Percentiles rank a stretch among this genome's conserved stretches.
Evolutionary conservation across 2,888 invertebrate genomes (phyloP).

Genomic region (Trichacis sp.): DNA sequence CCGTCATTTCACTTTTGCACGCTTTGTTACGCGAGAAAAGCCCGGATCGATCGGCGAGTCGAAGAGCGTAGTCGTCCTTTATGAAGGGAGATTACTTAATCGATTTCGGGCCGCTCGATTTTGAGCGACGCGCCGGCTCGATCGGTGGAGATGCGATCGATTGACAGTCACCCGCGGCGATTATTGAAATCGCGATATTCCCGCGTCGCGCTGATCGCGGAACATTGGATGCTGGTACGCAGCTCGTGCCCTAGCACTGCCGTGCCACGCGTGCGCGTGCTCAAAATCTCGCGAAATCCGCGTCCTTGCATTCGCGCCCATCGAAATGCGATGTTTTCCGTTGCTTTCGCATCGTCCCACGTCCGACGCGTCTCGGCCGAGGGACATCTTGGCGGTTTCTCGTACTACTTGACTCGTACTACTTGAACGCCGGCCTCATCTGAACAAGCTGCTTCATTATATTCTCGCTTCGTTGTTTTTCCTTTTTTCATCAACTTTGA

Average conservation of each 20-base stretch:
- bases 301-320: conserved; percentile 28
- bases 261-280: conserved; percentile 37
- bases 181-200: conserved; percentile 8
- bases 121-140: no score
- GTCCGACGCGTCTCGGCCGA: no score
- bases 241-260: conserved; percentile 34
- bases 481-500: no score
- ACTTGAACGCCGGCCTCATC: conserved; percentile 16
- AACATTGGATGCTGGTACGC: no score
- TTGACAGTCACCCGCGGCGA: no score
- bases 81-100: no score
- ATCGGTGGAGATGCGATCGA: no score
- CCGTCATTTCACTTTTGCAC: background rate
- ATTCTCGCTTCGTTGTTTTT: background rate
- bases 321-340: background rate
- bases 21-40: background rate
- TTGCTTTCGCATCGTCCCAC: conserved; percentile 1
- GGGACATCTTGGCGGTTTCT: no score
- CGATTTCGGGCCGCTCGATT: no score
- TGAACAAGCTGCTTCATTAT: no score
- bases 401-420: conserved; percentile 32
- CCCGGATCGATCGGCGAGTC: conserved; percentile 35
- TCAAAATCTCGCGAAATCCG: conserved; percentile 36
- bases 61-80: no score
- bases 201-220: conserved; percentile 25